Evolutionary conservation across 1,140 invertebrate genomes (phyloP).

Genomic region (Ostrea edulis): DNA sequence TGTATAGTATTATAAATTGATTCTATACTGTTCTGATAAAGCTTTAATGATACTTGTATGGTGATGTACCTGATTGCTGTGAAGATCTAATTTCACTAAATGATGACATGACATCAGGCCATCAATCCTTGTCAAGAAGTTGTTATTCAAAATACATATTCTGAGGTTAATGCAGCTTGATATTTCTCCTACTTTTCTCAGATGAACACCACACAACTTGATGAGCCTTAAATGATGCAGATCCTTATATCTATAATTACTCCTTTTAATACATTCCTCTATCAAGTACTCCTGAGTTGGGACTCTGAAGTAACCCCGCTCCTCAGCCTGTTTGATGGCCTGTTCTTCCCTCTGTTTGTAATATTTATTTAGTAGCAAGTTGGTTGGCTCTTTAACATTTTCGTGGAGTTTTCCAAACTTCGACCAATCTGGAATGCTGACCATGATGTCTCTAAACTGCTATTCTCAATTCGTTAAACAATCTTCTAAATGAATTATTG

Average conservation of each 20-base stretch:
- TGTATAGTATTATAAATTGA: no score
- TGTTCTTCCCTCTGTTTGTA: conserved; percentile 71
- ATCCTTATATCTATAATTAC: conserved; percentile 52
- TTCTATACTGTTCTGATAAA: no score
- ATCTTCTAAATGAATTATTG: not conserved
- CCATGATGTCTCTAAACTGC: conserved; percentile 63
- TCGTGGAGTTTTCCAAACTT: conserved; percentile 67
- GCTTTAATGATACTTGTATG: no score
- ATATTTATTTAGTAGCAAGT: conserved; percentile 67
- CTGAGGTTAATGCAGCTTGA: conserved; percentile 69
- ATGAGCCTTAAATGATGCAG: conserved; percentile 61
- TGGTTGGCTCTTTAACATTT: conserved; percentile 58
- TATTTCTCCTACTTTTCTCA: conserved; percentile 74
- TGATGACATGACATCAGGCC: conserved; percentile 71
- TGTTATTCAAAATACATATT: conserved; percentile 76
- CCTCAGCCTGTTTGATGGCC: conserved; percentile 69
- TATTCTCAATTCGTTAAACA: conserved; percentile 5
- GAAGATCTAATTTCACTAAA: conserved; percentile 76
- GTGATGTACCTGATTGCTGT: conserved; percentile 75
- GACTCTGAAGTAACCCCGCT: conserved; percentile 70
- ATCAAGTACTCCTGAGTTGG: conserved; percentile 67
- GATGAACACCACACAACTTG: conserved; percentile 65
- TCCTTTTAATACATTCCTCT: conserved; percentile 46
- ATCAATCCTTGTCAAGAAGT: conserved; percentile 76
- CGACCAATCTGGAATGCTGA: conserved; percentile 77